phyloP scores from a whole-genome alignment of 1,140 invertebrate species.

The Pachypsylla venusta region DNA sequence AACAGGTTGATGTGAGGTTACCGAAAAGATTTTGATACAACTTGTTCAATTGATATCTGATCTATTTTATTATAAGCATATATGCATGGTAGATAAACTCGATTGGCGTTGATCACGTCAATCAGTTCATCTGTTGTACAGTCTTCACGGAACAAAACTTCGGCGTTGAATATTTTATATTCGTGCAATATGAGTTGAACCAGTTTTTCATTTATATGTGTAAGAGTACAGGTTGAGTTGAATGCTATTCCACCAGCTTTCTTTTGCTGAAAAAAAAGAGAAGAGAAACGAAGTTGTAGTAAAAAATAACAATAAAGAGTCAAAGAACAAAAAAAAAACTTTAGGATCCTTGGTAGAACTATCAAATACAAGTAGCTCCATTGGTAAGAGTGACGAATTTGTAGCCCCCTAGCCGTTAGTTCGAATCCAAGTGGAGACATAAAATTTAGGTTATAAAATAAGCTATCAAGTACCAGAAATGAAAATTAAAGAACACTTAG shows the following conservation, averaged over 20 bases:
- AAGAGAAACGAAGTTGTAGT: neutral
- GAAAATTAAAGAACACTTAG: no score
- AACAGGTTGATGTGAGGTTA: no score
- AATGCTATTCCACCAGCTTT: constrained; percentile 98
- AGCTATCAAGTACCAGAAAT: no score
- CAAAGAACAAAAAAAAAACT: no score
- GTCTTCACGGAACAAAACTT: constrained; percentile 93
- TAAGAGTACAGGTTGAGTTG: constrained; percentile 87
- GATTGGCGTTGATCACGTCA: constrained; percentile 95
- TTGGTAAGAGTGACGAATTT: no score
- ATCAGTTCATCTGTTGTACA: constrained; percentile 92
- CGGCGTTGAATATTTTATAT: constrained; percentile 99
- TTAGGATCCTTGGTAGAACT: no score
- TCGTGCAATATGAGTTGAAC: constrained; percentile 97
- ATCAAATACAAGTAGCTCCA: no score
- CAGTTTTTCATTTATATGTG: constrained; percentile 91
- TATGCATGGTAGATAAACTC: constrained; percentile 92
- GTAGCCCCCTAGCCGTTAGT: no score
- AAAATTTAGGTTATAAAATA: no score
- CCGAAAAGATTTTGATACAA: no score
- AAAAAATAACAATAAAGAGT: neutral
- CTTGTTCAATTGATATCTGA: constrained; percentile 98
- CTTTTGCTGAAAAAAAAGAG: constrained; percentile 53
- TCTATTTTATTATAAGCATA: constrained; percentile 99
- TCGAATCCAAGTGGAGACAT: no score